phyloP scores from a whole-genome alignment of 37 sponge, comb jelly and placozoan species.

The Lycopodina hypogea region DNA sequence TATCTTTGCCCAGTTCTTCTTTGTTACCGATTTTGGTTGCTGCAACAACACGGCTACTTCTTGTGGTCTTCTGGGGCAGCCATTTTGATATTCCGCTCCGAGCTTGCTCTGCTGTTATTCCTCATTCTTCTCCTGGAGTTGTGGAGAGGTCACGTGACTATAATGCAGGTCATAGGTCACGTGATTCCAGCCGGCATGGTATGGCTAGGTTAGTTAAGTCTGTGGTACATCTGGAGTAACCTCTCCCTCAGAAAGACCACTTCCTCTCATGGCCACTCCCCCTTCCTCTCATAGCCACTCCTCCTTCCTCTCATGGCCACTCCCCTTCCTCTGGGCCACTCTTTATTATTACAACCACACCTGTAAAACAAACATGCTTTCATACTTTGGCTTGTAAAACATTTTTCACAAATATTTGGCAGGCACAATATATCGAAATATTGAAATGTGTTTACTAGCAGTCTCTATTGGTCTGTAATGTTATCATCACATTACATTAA shows the following conservation, averaged over 20 bases:
- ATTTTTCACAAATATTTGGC: no score
- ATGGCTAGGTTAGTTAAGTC: conserved; percentile 50
- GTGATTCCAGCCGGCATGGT: conserved; percentile 55
- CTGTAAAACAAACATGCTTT: no score
- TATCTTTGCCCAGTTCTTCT: conserved; percentile 45
- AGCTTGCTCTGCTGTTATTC: conserved; percentile 73
- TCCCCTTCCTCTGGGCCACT: not conserved
- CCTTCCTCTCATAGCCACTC: conserved; percentile 6
- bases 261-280: no score
- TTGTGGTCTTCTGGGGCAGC: conserved; percentile 78
- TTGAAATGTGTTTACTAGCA: no score
- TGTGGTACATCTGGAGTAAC: not conserved
- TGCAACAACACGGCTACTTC: conserved; percentile 47
- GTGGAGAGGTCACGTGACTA: conserved; percentile 13
- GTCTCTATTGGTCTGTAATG: no score
- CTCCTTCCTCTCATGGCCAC: not conserved
- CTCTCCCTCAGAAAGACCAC: no score
- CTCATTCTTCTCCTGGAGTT: conserved; percentile 73
- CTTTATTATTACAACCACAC: no score
- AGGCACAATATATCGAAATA: no score
- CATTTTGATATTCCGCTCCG: conserved; percentile 80
- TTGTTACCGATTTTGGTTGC: conserved; percentile 66
- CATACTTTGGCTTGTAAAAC: no score
- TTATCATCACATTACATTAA: no score
- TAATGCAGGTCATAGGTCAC: conserved; percentile 28